Evolutionary conservation across 2,113 vertebrate genomes (phyloP), one percentile per base, ranked within the genome.

Genomic region (Oncorhynchus nerka): DNA sequence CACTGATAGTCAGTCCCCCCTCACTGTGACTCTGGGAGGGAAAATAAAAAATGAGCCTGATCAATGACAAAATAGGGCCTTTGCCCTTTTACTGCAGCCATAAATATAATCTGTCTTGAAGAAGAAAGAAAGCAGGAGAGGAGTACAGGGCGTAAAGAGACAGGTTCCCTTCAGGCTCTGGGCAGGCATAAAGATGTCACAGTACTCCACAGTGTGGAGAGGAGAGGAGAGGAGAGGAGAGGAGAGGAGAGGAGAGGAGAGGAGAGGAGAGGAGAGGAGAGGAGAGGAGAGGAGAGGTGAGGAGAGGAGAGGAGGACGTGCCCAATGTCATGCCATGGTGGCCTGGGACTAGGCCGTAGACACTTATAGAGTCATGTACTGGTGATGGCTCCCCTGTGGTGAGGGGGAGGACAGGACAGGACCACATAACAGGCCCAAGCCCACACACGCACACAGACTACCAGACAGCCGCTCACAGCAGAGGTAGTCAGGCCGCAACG

Each of bases 101-200:
- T 89, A 85, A 85, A 89, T 83, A 84, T 77, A 79, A 69, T 57
- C 67, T 66, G 75, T 81, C 74, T 85, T 85, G 82, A 90, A 90
- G 85, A 86, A 81, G 75, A 74, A 81, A 55, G 15, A 15, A 84
- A 78, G 83, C 4, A 15, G 83, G 45, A 16, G 72, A 72, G 78
- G 20, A 62, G n/a, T n/a, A n/a, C 3, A 81, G 84, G 24, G 86
- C 81, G 76, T 71, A 74, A 78, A 83, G 59, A 81, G 75, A 75
- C 64, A 71, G 75, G 70, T 76, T 83, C 84, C 61, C 66, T 79
- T 69, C 57, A 75, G 74, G 69, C 68, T 9, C 24, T 28, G 30
- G 81, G 55, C 51, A 19, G 62, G 79, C 75, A 86, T 87, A 82
- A 88, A 87, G 80, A 87, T 86, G 80, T 82, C 83, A 85, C 67